phyloP scores from a whole-genome alignment of 2,113 vertebrate species.

The Sinocyclocheilus anshuiensis region DNA sequence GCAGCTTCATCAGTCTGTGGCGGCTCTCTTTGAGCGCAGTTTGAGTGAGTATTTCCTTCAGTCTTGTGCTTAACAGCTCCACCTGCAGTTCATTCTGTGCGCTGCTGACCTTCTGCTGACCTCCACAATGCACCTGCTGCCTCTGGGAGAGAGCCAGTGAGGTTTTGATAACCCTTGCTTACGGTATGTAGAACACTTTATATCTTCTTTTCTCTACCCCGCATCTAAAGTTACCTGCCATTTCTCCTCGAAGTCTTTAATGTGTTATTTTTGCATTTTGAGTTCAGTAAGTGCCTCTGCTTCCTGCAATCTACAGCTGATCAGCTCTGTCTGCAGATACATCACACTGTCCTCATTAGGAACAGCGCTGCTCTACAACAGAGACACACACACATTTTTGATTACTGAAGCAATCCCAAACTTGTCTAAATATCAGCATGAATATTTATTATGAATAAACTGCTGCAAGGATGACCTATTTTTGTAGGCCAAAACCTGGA shows the following conservation, averaged over 20 bases:
- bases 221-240: conserved; percentile 25
- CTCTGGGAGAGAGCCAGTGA: neutral
- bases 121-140: conserved; percentile 16
- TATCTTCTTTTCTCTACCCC: neutral
- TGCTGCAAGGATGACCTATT: neutral
- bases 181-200: neutral
- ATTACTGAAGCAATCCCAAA: neutral
- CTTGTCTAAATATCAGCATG: neutral
- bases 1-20: conserved; percentile 40
- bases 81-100: conserved; percentile 24
- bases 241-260: conserved; percentile 35
- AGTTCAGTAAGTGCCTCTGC: conserved; percentile 32
- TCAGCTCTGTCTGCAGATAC: conserved; percentile 36
- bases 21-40: conserved; percentile 13
- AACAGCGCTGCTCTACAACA: conserved; percentile 4
- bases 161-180: neutral
- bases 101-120: conserved; percentile 24
- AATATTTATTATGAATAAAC: neutral
- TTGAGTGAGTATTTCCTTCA: conserved; percentile 22
- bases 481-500: neutral
- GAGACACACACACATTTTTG: neutral
- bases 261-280: conserved; percentile 1
- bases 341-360: conserved; percentile 10
- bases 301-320: conserved; percentile 34
- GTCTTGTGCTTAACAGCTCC: conserved; percentile 22